Conservation (phyloP, 1,140 invertebrate genomes). For the Papilio helenus region DNA sequence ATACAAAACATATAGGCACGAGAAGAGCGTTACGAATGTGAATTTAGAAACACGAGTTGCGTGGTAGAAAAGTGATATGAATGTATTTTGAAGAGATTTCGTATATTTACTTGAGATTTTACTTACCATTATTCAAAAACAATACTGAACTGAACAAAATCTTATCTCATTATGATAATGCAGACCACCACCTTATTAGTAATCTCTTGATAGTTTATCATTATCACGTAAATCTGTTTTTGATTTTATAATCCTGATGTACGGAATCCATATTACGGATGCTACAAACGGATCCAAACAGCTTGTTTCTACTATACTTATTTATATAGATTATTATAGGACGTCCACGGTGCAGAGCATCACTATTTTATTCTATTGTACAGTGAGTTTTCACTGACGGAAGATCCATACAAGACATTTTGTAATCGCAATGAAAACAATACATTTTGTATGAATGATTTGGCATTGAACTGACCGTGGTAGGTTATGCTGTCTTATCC, state of each 20-base stretch:
- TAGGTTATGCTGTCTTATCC: no score
- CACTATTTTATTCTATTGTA: neutral
- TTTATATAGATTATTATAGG: no score
- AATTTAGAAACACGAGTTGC: neutral
- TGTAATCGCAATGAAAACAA: neutral
- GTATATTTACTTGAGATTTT: neutral
- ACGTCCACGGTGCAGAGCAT: no score
- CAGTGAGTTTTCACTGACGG: neutral
- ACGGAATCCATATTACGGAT: neutral
- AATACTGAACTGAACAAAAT: conserved; percentile 11
- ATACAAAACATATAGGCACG: neutral
- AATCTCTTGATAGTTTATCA: neutral
- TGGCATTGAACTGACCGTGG: neutral
- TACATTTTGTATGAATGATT: neutral
- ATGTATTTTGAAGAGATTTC: neutral
- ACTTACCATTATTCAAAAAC: conserved; percentile 41
- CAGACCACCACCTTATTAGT: conserved; percentile 15
- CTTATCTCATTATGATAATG: neutral
- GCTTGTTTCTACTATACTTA: no score
- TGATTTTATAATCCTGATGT: neutral
- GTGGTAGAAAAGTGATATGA: neutral
- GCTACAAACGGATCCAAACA: no score
- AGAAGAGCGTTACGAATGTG: neutral
- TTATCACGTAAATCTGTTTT: conserved; percentile 1
- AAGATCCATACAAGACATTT: neutral